Base-by-base conservation (phyloP, 2,113 vertebrate genomes). In the Macroglossus sobrinus region DNA sequence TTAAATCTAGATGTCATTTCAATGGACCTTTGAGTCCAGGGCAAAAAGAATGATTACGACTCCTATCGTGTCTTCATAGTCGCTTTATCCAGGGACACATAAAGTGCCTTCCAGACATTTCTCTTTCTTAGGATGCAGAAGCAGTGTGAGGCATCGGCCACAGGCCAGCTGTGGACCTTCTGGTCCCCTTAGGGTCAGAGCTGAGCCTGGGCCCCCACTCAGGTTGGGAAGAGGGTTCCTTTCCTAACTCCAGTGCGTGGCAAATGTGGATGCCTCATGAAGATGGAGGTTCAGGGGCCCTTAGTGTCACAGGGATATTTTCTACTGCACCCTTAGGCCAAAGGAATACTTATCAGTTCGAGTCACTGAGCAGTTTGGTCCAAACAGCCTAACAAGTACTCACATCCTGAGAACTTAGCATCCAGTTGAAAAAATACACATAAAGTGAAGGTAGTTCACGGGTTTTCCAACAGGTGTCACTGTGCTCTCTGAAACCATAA, bases 191-290 rank as follows among this genome's bases (percentile, higher is more conserved):
- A 4, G 10, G 8, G 40, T 63, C 10, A 18, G 61, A 40, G 63
- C 8, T 28, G 18, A 4, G 0, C 35, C 53, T 15, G 69, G 21
- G n/a, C 40, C 75, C n/a, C 64, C 14, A 1, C 35, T 18, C 47
- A 43, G 71, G 35, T 59, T 33, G 85, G 11, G 33, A 4, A 30
- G 26, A 30, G n/a, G 2, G 11, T 3, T 55, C 38, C 38, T 69
- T 33, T 26, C 30, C 43, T n/a, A 14, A 0, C 35, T 22, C 30
- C 15, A 61, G 76, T n/a, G 13, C 10, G 2, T 0, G 4, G 14
- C 50, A 16, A n/a, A 40, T 43, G 85, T 81, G 79, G n/a, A 22
- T 19, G 22, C 47, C 63, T 91, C 24, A 4, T 1, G 12, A 53
- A 11, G 50, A n/a, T 0, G 0, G 38, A 78, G 22, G 50, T 53